These are phyloP conservation scores for Scomber japonicus DNA, from an alignment of 2,113 vertebrate genomes.

Conservation along the genomic window DNA sequence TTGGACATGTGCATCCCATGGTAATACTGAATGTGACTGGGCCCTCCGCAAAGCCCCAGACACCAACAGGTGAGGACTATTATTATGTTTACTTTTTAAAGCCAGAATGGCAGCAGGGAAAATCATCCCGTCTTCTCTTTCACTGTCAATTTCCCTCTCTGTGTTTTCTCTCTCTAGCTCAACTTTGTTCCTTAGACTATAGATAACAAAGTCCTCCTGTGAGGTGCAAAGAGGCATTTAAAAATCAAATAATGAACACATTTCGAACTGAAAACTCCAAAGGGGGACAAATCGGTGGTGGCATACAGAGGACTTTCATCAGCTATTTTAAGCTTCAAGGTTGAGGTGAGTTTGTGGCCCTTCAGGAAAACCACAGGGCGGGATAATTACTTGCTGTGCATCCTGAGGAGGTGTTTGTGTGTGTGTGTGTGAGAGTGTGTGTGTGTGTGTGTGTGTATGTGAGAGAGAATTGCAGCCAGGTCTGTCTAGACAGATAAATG, in stretches of 20 bases:
- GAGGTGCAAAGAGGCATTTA: conserved; percentile 45
- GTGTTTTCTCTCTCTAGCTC: conserved; percentile 46
- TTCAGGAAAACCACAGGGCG: conserved; percentile 35
- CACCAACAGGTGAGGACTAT: conserved; percentile 70
- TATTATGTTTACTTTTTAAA: conserved; percentile 83
- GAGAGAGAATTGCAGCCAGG: neutral
- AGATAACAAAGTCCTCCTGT: conserved; percentile 51
- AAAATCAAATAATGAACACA: conserved; percentile 58
- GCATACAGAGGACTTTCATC: conserved; percentile 45
- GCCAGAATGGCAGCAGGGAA: conserved; percentile 71
- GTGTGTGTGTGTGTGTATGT: neutral
- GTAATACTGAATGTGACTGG: conserved; percentile 53
- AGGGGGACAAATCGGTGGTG: conserved; percentile 23
- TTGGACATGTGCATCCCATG: conserved; percentile 29
- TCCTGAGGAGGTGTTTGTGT: conserved; percentile 29
- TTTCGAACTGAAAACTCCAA: conserved; percentile 58
- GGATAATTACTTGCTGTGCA: conserved; percentile 55
- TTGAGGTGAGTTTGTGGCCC: conserved; percentile 46
- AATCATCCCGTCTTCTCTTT: conserved; percentile 73
- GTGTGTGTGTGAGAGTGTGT: conserved; percentile 19
- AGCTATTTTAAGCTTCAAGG: conserved; percentile 54
- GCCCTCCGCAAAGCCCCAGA: conserved; percentile 43
- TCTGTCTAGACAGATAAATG: conserved; percentile 59
- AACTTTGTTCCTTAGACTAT: conserved; percentile 59
- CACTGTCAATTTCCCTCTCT: conserved; percentile 45